phyloP scores from a whole-genome alignment of 2,113 vertebrate species.

The Myxocyprinus asiaticus region DNA sequence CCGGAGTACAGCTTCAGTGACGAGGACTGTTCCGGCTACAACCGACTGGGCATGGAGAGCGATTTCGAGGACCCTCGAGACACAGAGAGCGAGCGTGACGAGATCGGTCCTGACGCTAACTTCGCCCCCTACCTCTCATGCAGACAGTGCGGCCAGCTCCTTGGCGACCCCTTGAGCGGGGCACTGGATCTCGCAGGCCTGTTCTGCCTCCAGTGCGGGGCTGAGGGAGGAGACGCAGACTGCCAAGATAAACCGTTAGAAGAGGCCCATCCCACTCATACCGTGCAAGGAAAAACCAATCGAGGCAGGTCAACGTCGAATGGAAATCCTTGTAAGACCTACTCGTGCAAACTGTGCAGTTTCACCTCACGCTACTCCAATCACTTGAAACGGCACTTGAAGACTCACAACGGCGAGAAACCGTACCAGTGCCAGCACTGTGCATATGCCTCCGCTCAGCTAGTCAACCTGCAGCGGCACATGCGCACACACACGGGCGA shows the following conservation, averaged over 20 bases:
- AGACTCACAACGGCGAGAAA: conserved; percentile 97
- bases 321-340: conserved; percentile 69
- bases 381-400: conserved; percentile 97
- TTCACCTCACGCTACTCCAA: conserved; percentile 96
- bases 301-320: conserved; percentile 65
- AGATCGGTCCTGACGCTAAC: conserved; percentile 58
- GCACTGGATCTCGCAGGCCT: conserved; percentile 69
- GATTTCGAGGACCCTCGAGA: conserved; percentile 82
- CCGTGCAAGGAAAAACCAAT: conserved; percentile 59
- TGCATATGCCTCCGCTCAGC: conserved; percentile 91
- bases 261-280: conserved; percentile 66
- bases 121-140: conserved; percentile 80
- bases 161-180: conserved; percentile 72
- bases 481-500: conserved; percentile 95
- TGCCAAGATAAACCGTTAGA: conserved; percentile 56
- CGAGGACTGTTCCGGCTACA: conserved; percentile 77
- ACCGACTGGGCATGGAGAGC: conserved; percentile 85
- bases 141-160: conserved; percentile 83
- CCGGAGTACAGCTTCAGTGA: conserved; percentile 85
- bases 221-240: conserved; percentile 57
- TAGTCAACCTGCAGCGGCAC: conserved; percentile 96
- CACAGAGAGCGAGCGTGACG: conserved; percentile 72
- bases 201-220: conserved; percentile 79
- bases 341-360: conserved; percentile 90
- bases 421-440: conserved; percentile 92